These are phyloP conservation scores for Macrosteles quadrilineatus DNA, from an alignment of 1,140 invertebrate genomes.

Conservation along the genomic window DNA sequence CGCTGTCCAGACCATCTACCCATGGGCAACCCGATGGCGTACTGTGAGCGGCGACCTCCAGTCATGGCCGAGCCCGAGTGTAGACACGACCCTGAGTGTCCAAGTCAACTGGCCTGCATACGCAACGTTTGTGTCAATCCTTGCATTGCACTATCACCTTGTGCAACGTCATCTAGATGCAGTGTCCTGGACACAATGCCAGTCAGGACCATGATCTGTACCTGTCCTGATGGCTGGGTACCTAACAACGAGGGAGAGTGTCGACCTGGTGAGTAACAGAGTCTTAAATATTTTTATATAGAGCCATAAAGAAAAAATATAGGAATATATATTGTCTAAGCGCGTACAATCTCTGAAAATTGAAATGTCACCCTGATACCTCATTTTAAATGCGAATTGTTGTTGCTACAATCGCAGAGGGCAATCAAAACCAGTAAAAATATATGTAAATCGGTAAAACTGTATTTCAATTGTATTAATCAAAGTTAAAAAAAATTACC, in stretches of 20 bases:
- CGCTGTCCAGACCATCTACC: constrained; percentile 73
- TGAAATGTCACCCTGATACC: no score
- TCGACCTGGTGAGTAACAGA: constrained; percentile 53
- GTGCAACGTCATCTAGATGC: constrained; percentile 67
- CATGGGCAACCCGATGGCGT: constrained; percentile 73
- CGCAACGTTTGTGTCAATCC: constrained; percentile 76
- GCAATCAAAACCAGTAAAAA: no score
- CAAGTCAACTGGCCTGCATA: constrained; percentile 77
- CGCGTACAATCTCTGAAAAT: no score
- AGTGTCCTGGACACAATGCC: constrained; percentile 78
- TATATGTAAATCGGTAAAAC: no score
- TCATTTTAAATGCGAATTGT: no score
- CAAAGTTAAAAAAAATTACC: no score
- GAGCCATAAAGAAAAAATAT: constrained; percentile 1
- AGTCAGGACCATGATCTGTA: constrained; percentile 80
- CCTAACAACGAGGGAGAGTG: constrained; percentile 76
- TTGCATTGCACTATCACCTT: constrained; percentile 70
- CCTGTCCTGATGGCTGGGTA: constrained; percentile 79
- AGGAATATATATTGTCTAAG: no score
- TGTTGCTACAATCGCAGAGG: no score
- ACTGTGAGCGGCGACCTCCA: constrained; percentile 62
- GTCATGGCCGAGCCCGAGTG: constrained; percentile 67
- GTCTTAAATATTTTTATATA: no score
- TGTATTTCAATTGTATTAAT: no score
- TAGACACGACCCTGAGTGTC: constrained; percentile 74